These are phyloP conservation scores for Struthio camelus DNA, from an alignment of 2,113 vertebrate genomes.

Conservation along the genomic window DNA sequence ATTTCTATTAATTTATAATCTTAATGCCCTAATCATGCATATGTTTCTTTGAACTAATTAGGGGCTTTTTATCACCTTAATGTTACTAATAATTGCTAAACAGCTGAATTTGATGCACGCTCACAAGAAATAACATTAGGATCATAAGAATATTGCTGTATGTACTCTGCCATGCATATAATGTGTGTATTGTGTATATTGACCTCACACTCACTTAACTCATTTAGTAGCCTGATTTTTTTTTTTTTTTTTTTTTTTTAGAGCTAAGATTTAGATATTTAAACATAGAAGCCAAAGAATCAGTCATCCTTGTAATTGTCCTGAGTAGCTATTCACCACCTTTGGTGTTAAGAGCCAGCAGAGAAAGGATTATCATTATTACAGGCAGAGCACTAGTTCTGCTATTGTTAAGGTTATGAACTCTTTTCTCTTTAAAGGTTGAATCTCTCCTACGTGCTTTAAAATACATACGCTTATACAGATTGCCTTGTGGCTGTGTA, in stretches of 20 bases:
- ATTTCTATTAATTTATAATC: neutral
- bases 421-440: neutral
- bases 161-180: neutral
- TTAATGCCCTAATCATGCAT: neutral
- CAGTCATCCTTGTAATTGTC: neutral
- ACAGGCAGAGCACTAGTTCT: neutral
- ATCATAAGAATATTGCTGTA: neutral
- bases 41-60: neutral
- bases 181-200: neutral
- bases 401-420: neutral
- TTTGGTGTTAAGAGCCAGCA: neutral
- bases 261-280: neutral
- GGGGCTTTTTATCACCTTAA: neutral
- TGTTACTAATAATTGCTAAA: neutral
- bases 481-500: neutral
- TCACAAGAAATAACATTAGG: neutral
- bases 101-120: neutral
- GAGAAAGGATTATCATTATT: neutral
- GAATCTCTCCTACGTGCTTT: neutral
- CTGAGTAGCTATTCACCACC: neutral
- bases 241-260: conserved; percentile 7
- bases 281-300: neutral
- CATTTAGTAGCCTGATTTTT: neutral
- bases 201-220: neutral
- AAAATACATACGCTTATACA: neutral